Base-by-base conservation (phyloP, 1,140 invertebrate genomes). In the Bradysia coprophila region DNA sequence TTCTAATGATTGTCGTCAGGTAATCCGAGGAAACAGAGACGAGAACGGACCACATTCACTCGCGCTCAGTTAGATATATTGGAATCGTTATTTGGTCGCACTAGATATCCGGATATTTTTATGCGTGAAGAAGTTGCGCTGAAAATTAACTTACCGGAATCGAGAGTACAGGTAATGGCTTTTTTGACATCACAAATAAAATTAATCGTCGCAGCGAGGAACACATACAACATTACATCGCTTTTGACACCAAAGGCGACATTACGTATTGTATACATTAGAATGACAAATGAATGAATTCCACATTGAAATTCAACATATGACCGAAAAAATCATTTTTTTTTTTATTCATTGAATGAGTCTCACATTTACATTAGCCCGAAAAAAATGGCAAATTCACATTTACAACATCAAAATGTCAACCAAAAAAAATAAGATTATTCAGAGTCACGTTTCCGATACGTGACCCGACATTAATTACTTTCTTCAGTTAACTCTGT, bases 51-150 rank as follows among this genome's bases (percentile, higher is more conserved):
- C 6, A 98, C 93, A 3, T 98, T 96, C 63, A 94, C 90, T 0
- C 63, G 92, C 24, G 82, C 87, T 1, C 93, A 97, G 57, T 66
- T 97, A 37, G 89, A 95, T 57, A 72, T 95, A 2, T 67, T 97
- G 23, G 92, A 97, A 63, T 69, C 78, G 0, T 68, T 95, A 21
- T 98, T 97, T 67, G 75, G 75, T 33, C 95, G 93, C 65, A 96
- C 90, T 0, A 66, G 89, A 43, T 97, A 97, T 59, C 93, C 93
- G 0, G 92, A 97, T 61, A 95, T 97, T 54, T 97, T 96, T 62
- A 93, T 95, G 89, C 66, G 93, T 31, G 93, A 97, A 56, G 92
- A 97, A 63, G 89, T 96, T 4, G 92, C 93, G 0, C 60, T 91
- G 37, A 94, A 94, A 62, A 96, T 97, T 52, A 90, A 87, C 61